Conservation (phyloP, 2,113 vertebrate species). For the Terrapene triunguis region DNA sequence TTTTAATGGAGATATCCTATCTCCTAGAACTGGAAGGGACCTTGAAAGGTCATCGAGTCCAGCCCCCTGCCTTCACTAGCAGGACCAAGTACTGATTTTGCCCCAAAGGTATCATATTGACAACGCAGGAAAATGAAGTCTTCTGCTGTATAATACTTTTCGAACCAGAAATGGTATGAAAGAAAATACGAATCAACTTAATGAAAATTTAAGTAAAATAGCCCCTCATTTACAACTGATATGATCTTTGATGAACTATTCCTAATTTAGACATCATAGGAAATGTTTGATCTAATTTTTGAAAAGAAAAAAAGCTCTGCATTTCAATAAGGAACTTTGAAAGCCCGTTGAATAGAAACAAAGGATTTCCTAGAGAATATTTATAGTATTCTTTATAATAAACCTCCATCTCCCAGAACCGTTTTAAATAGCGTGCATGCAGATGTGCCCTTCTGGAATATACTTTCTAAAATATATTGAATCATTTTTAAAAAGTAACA, state of each 20-base stretch:
- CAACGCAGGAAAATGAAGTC: background rate
- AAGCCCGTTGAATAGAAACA: slow-evolving; percentile 5
- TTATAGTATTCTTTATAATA: background rate
- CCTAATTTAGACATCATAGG: background rate
- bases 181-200: background rate
- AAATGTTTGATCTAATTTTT: slow-evolving; percentile 13
- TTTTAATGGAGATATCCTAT: too few species aligned
- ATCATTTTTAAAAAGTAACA: background rate
- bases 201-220: background rate
- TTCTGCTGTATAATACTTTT: slow-evolving; percentile 4
- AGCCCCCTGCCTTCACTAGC: too few species aligned
- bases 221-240: background rate
- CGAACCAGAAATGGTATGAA: background rate
- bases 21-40: too few species aligned
- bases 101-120: background rate
- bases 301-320: background rate
- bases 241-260: background rate
- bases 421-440: background rate
- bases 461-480: background rate
- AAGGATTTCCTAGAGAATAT: background rate
- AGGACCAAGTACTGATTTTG: too few species aligned
- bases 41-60: too few species aligned
- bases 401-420: background rate
- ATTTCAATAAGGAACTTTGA: slow-evolving; percentile 21
- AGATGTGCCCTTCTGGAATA: background rate